Percentiles rank a stretch among this genome's conserved stretches.
phyloP scores from a whole-genome alignment of 2,888 invertebrate genomes.

The Metacarcinus magister region DNA sequence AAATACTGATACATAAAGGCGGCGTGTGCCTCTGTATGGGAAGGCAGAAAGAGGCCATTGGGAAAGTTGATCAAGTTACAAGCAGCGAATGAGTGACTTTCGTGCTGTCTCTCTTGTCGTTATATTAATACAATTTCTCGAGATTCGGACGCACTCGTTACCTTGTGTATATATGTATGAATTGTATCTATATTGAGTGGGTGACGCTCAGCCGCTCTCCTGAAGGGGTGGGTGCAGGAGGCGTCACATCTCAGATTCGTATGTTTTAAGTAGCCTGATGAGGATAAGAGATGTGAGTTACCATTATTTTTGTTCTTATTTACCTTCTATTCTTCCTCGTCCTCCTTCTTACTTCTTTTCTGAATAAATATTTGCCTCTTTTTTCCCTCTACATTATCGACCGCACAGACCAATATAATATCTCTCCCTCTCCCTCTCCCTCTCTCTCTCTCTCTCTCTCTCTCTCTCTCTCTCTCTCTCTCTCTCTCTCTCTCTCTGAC shows the following conservation, averaged over 20 bases:
- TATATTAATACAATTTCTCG: not conserved
- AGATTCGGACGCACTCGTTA: not conserved
- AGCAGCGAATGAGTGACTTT: constrained; percentile 9
- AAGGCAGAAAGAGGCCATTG: not conserved
- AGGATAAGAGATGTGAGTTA: not conserved
- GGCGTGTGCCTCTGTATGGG: not conserved
- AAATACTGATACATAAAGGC: not conserved
- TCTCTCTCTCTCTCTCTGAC: not conserved
- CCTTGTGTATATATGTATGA: constrained; percentile 26
- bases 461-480: constrained; percentile 11
- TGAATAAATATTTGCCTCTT: not conserved
- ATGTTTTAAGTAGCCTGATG: not conserved
- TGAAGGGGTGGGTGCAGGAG: not conserved
- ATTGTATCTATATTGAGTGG: constrained; percentile 26
- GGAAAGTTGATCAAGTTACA: not conserved
- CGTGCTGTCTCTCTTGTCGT: constrained; percentile 14
- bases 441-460: constrained; percentile 26
- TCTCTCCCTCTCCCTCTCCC: constrained; percentile 2
- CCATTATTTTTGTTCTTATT: not conserved
- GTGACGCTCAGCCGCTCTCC: not conserved
- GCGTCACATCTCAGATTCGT: not conserved
- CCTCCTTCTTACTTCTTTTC: not conserved
- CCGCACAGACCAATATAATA: not conserved
- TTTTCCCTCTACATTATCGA: not conserved
- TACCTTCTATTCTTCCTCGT: not conserved